These are phyloP conservation scores for Catostomus latipinnis DNA, from an alignment of 2,797 vertebrate species.

Conservation along the genomic window DNA sequence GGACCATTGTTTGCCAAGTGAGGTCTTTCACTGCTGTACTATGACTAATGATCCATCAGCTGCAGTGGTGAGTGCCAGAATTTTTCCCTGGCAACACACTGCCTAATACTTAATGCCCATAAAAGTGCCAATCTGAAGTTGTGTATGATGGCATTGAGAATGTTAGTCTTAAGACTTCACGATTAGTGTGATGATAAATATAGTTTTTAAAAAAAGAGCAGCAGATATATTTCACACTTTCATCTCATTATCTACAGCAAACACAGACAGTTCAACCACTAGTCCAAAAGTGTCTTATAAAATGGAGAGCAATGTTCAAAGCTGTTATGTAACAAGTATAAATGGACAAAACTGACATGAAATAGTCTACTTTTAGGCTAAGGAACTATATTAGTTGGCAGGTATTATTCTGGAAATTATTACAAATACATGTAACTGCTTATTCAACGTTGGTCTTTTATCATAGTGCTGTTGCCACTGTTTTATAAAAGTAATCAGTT, in stretches of 20 bases:
- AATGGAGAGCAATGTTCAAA: no score
- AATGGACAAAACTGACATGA: no score
- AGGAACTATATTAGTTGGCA: no score
- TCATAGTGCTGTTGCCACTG: no score
- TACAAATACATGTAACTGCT: no score
- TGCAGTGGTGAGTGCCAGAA: slow-evolving; percentile 11
- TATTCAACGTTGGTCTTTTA: no score
- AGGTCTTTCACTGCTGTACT: slow-evolving; percentile 32
- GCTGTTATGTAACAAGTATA: no score
- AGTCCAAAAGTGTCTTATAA: slow-evolving; percentile 17
- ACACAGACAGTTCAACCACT: neutral
- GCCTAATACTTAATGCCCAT: slow-evolving; percentile 6
- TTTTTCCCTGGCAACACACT: slow-evolving; percentile 15
- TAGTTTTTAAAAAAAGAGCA: no score
- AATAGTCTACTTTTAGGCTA: no score
- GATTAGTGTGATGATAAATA: neutral
- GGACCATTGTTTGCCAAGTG: slow-evolving; percentile 20
- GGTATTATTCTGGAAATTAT: no score
- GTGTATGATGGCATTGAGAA: neutral
- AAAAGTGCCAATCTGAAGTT: neutral
- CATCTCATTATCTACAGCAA: no score
- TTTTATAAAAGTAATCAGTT: no score
- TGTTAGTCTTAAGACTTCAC: neutral
- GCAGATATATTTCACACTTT: neutral
- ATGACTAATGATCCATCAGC: slow-evolving; percentile 44